A percentile compares a stretch with the other conserved stretches of the same genome.
Evolutionary conservation across 2,113 vertebrate genomes (phyloP).

Genomic region (Eublepharis macularius): DNA sequence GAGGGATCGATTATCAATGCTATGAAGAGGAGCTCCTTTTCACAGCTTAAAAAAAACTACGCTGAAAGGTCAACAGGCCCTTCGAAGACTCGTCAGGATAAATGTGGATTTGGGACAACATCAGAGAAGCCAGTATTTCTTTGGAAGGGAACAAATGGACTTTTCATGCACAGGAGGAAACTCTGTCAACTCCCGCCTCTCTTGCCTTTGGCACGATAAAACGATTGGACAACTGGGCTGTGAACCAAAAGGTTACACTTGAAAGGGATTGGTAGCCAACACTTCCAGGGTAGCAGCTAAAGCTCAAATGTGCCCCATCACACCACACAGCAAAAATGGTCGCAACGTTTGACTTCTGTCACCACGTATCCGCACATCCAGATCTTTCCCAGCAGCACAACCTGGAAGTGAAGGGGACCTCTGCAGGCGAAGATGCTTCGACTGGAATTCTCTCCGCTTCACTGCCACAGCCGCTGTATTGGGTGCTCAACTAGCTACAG

Average conservation of each 20-base stretch:
- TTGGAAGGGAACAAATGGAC: not conserved
- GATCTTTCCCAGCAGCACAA: not conserved
- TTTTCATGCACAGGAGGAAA: not conserved
- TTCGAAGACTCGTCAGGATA: not conserved
- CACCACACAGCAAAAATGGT: not conserved
- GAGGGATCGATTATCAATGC: not conserved
- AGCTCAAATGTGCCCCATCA: not conserved
- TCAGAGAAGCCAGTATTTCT: not conserved
- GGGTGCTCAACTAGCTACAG: not conserved
- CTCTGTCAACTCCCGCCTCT: not conserved
- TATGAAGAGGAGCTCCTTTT: not conserved
- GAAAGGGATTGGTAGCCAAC: not conserved
- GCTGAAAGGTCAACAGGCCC: not conserved
- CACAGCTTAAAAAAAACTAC: not conserved
- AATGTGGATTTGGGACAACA: not conserved
- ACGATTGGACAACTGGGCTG: not conserved
- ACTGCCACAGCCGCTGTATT: not conserved
- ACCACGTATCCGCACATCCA: not conserved
- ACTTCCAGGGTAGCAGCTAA: not conserved
- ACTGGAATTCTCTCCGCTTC: too few relatives aligned
- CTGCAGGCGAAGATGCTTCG: not conserved
- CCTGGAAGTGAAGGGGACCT: too few relatives aligned
- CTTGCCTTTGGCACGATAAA: not conserved
- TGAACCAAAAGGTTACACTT: not conserved
- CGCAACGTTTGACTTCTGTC: not conserved